Base-by-base conservation (phyloP, 2,797 vertebrate genomes). In the Epinephelus malabaricus region DNA sequence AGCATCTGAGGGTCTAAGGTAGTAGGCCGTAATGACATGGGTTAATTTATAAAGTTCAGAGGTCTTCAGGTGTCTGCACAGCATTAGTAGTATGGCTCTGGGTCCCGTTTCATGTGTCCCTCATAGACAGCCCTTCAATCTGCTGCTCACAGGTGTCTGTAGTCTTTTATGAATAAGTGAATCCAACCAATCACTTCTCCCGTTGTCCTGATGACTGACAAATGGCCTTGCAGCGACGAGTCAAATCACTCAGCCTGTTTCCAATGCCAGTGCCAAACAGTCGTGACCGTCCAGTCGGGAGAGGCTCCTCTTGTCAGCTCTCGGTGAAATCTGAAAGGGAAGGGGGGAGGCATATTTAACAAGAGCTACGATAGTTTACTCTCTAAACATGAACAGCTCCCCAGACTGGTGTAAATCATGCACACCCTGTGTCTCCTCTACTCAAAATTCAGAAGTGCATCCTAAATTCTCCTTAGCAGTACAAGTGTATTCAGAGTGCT, bases 221-320 rank as follows among this genome's bases (percentile, higher is more conserved):
- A 50, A 69, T 8, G 38, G 17, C 45, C 14, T 49, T 2, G 40
- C 64, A 46, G 19, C 1, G 0, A 70, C 0, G 1, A 58, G 55
- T 66, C 47, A 9, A 53, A 38, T 90, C 69, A 87, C 54, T 87
- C 69, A 0, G 64, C 69, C 30, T 13, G 45, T 10, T 85, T 82
- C 92, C 91, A 92, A 69, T 77, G 81, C 86, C 89, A 91, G 79
- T 92, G 92, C 92, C 91, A 92, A 51, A 93, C 69, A 1, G 82
- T 91, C 0, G 76, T 90, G 64, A 91, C 82, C 1, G n/a, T 91
- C 91, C 90, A 92, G 45, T 91, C 89, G 2, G 83, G 82, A n/a
- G 68, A 61, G 1, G 81, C 82, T 18, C 88, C 87, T 0, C 1
- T 59, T 4, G 74, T 91, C 55, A 92, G 55, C 74, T 92, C 92